Evolutionary conservation across 35 echinoderm and acorn worm genomes (phyloP), one percentile per base, ranked within the genome.

Genomic region (Ophiothrix spiculata): DNA sequence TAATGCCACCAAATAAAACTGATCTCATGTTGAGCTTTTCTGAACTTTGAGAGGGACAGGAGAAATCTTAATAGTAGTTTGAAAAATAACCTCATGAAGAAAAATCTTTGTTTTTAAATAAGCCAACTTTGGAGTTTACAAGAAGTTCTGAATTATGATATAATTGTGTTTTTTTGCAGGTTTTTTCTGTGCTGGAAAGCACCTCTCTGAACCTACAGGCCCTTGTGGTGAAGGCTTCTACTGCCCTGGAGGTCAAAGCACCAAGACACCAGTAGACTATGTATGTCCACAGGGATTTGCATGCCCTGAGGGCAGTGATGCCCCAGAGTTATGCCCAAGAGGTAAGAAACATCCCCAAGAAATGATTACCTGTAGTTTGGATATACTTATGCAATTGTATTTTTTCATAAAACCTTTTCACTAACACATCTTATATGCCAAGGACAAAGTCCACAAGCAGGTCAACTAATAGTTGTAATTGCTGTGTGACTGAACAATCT

Each of bases 181-280:
- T 40, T 87, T 31, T 37, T 98, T 75, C 85, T 98, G 95, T 88
- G 84, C 91, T 33, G 95, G 95, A 31, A 88, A 93, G 73, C 88
- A 91, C 77, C 81, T 98, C 8, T 91, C 85, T 12, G 35, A 80
- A 33, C 95, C 95, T 28, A 88, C 95, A 1, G 84, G 78, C 36
- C 88, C 56, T 17, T 98, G 95, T 81, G 75, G 39, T 16, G 91
- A 81, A 35, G 95, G 95, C 1, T 94, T 82, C 78, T 94, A 94
- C 60, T 98, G 95, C 49, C 95, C 95, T 28, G 89, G 88, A 29
- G 95, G 91, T 46, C 95, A 98, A 86, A 88, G 54, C 39, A 91
- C 92, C 63, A 78, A 79, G 10, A 88, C 81, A 14, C 95, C 92
- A 0, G n/a, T 40, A 21, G 74, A 82, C 21, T 93, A 86, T 42